Percentiles rank a stretch among this genome's conserved stretches.
Conservation (phyloP, 1,140 invertebrate genomes). For the Lepidurus apus region DNA sequence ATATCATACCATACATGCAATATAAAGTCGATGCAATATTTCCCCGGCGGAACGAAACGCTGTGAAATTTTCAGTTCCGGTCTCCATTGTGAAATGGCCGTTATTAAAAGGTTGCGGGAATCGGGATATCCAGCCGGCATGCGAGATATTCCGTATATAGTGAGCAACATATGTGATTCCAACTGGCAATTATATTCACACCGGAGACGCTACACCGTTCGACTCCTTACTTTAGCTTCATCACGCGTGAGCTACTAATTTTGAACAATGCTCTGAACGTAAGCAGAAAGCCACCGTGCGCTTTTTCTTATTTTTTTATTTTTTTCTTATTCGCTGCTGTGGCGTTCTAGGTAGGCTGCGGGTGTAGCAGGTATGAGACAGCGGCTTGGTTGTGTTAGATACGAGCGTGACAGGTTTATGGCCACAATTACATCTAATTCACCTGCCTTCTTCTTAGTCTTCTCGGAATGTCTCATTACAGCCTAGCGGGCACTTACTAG, state of each 20-base stretch:
- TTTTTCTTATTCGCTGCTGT: neutral
- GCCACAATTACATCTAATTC: constrained; percentile 22
- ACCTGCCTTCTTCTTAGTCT: neutral
- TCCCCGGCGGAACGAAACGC: neutral
- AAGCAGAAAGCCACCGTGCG: neutral
- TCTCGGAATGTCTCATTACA: constrained; percentile 16
- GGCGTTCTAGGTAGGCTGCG: neutral
- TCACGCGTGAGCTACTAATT: neutral
- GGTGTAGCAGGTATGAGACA: neutral
- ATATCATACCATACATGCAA: too few species aligned
- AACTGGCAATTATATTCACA: neutral
- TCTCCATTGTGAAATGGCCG: neutral
- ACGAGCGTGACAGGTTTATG: constrained; percentile 13
- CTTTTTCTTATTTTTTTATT: neutral
- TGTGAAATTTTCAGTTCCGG: constrained; percentile 15
- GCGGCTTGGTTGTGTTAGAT: constrained; percentile 9
- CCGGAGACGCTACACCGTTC: too few species aligned
- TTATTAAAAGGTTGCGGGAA: constrained; percentile 1
- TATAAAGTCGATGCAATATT: constrained; percentile 1
- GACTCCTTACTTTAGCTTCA: neutral
- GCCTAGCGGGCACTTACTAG: neutral
- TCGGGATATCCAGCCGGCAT: neutral
- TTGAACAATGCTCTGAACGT: neutral
- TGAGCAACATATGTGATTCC: neutral
- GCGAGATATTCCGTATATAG: neutral